These are phyloP conservation scores for Drosophila saltans DNA, from an alignment of 1,140 invertebrate species.

Conservation along the genomic window DNA sequence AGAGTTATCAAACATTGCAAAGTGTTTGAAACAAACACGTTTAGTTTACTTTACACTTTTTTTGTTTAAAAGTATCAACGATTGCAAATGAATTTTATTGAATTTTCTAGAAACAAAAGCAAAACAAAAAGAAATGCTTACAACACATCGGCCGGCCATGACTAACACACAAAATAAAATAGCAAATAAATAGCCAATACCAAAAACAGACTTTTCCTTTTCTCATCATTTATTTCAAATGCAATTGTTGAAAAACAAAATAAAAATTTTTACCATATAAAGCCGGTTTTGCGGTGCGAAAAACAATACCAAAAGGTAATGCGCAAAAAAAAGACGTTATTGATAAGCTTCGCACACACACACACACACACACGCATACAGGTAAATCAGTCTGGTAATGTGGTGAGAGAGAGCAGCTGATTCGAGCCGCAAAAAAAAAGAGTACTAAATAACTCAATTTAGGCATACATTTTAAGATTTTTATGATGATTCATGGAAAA, in stretches of 20 bases:
- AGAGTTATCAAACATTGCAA: too few species aligned
- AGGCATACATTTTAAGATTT: conserved; percentile 15
- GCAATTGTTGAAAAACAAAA: conserved; percentile 24
- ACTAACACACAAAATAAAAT: neutral
- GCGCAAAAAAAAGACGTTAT: conserved; percentile 50
- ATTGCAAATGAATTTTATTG: too few species aligned
- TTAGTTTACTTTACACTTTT: too few species aligned
- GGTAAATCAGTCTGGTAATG: conserved; percentile 51
- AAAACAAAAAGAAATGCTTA: neutral
- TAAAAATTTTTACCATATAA: conserved; percentile 31
- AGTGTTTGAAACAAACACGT: too few species aligned
- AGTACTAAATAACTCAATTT: conserved; percentile 36
- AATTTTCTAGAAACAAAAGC: neutral
- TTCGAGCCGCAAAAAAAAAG: conserved; percentile 23
- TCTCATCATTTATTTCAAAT: conserved; percentile 12
- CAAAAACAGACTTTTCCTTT: conserved; percentile 23
- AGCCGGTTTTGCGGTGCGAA: conserved; percentile 50
- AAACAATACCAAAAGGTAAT: conserved; percentile 41
- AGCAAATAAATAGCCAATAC: conserved; percentile 11
- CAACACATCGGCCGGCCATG: neutral
- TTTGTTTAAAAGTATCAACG: too few species aligned
- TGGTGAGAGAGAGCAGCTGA: conserved; percentile 52
- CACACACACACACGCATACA: conserved; percentile 5
- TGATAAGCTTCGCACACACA: conserved; percentile 55
- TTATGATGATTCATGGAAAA: conserved; percentile 35